These are phyloP conservation scores for Kudoa iwatai DNA, from an alignment of 30 jellyfish, hydroid and myxozoan species.

Conservation along the genomic window DNA sequence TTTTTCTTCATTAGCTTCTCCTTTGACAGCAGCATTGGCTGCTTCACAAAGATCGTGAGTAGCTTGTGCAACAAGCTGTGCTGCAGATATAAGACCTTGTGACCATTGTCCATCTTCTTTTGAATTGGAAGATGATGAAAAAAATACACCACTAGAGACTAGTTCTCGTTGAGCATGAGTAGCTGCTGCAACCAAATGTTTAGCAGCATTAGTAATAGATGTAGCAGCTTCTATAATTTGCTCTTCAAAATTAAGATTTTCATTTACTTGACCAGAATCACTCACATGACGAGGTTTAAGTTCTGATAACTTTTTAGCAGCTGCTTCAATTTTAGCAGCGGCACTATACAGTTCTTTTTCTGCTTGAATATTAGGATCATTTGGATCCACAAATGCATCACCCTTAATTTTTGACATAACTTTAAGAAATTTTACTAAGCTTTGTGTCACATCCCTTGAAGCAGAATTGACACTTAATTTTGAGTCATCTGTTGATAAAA, in stretches of 20 bases:
- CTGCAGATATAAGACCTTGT: slow-evolving; percentile 91
- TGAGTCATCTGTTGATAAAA: too few relatives aligned
- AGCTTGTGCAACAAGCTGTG: slow-evolving; percentile 89
- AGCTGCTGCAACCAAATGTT: slow-evolving; percentile 75
- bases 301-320: slow-evolving; percentile 80
- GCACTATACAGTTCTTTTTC: slow-evolving; percentile 75
- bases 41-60: slow-evolving; percentile 95
- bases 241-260: slow-evolving; percentile 47
- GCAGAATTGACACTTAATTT: too few relatives aligned
- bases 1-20: slow-evolving; percentile 82
- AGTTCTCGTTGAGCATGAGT: slow-evolving; percentile 71
- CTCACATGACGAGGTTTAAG: slow-evolving; percentile 18
- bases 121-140: slow-evolving; percentile 6
- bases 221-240: slow-evolving; percentile 85
- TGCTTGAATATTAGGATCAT: slow-evolving; percentile 77
- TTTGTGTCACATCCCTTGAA: not conserved
- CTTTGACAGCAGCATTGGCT: slow-evolving; percentile 98
- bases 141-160: slow-evolving; percentile 75
- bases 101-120: slow-evolving; percentile 96
- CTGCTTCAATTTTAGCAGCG: slow-evolving; percentile 91
- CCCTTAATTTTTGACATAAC: slow-evolving; percentile 3
- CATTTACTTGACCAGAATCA: slow-evolving; percentile 83
- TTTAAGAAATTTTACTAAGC: not conserved
- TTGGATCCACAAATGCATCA: slow-evolving; percentile 55
- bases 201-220: slow-evolving; percentile 85